Conservation (phyloP, 2,797 vertebrate species). For the Nyctalus aviator region DNA sequence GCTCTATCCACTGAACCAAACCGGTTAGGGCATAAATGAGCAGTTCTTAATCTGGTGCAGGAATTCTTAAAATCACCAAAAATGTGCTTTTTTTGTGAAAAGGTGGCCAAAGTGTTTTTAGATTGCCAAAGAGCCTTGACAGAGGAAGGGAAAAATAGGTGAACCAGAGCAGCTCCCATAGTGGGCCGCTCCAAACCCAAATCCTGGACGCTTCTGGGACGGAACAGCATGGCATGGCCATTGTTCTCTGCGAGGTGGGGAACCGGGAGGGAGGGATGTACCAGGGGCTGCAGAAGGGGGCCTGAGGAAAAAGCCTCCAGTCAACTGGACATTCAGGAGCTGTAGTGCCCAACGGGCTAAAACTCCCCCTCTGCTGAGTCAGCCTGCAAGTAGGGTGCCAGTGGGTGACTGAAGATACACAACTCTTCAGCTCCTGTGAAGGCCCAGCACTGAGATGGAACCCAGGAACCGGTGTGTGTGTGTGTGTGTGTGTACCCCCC, state of each 20-base stretch:
- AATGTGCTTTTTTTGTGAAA: background rate
- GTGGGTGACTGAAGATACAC: background rate
- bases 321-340: background rate
- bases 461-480: too few species aligned
- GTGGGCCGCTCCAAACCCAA: background rate
- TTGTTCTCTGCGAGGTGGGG: background rate
- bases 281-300: too few species aligned
- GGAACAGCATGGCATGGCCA: background rate
- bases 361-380: background rate
- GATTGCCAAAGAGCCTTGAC: background rate
- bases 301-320: background rate
- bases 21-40: background rate
- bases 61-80: slow-evolving; percentile 5
- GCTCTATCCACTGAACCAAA: too few species aligned
- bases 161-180: background rate
- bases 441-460: background rate
- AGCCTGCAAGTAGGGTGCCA: background rate
- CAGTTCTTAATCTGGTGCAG: background rate
- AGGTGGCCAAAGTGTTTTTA: background rate
- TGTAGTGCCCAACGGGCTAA: background rate
- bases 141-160: background rate
- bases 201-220: background rate
- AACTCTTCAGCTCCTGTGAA: background rate
- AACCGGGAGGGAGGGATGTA: background rate
- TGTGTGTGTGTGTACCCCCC: too few species aligned